Evolutionary conservation across 2,888 invertebrate genomes (phyloP).

Genomic region (Lepidonotus clava): DNA sequence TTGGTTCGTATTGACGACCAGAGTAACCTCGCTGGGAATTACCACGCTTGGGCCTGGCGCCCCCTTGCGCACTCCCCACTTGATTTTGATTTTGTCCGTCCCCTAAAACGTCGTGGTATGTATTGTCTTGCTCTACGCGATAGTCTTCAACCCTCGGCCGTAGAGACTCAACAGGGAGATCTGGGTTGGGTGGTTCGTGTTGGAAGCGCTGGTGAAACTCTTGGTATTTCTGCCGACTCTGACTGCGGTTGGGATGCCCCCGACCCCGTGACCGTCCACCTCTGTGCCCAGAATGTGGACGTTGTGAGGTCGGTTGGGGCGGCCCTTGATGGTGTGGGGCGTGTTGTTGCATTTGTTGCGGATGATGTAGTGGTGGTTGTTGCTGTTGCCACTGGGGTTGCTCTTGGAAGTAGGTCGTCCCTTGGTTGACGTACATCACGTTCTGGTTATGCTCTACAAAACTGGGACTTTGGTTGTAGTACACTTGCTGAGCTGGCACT

Average conservation of each 20-base stretch:
- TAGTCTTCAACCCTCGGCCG: background rate
- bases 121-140: background rate
- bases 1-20: background rate
- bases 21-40: background rate
- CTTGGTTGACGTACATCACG: background rate
- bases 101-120: conserved; percentile 15
- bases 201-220: conserved; percentile 16
- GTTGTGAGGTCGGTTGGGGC: background rate
- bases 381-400: conserved; percentile 11
- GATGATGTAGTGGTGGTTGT: background rate
- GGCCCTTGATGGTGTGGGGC: background rate
- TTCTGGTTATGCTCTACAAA: background rate
- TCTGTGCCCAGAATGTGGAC: background rate
- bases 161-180: background rate
- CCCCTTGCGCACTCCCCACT: background rate
- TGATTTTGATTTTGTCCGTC: background rate
- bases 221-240: background rate
- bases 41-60: background rate
- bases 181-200: background rate
- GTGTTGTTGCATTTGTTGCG: background rate
- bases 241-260: background rate
- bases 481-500: background rate
- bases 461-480: background rate
- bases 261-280: background rate
- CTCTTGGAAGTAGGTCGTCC: background rate